phyloP scores from a whole-genome alignment of 1,140 invertebrate species.

The Brachionus koreanus region DNA sequence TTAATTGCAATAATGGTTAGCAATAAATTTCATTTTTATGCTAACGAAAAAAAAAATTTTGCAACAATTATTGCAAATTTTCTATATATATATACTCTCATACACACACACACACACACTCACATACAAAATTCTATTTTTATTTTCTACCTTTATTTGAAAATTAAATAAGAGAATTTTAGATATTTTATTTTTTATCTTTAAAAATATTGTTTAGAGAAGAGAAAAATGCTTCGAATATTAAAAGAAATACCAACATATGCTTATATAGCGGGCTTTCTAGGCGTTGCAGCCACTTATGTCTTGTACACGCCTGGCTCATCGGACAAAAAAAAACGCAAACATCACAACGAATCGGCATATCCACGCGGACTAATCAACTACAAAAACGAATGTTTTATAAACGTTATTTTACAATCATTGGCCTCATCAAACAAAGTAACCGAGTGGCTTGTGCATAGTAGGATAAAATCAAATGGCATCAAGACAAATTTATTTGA shows the following conservation, averaged over 20 bases:
- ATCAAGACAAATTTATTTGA: background rate
- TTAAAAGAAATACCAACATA: constrained; percentile 26
- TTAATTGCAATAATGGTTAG: too few relatives aligned
- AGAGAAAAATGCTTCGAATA: background rate
- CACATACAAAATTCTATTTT: background rate
- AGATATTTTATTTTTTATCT: background rate
- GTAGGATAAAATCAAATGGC: background rate
- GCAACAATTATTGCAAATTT: background rate
- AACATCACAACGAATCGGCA: background rate
- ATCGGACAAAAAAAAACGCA: background rate
- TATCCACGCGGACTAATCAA: constrained; percentile 25
- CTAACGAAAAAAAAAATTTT: background rate
- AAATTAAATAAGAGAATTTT: background rate
- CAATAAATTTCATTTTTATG: too few relatives aligned
- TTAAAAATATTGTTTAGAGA: background rate
- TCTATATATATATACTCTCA: background rate
- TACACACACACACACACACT: background rate
- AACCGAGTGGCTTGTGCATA: constrained; percentile 28
- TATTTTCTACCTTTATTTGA: background rate
- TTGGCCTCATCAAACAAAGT: constrained; percentile 25
- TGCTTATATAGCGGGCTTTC: background rate
- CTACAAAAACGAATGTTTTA: constrained; percentile 44
- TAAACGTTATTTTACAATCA: constrained; percentile 41
- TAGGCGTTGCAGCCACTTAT: constrained; percentile 27
- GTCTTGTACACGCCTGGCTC: background rate